Conservation (phyloP, 92 coral and sea anemone species). For the Phenganax subtilis region DNA sequence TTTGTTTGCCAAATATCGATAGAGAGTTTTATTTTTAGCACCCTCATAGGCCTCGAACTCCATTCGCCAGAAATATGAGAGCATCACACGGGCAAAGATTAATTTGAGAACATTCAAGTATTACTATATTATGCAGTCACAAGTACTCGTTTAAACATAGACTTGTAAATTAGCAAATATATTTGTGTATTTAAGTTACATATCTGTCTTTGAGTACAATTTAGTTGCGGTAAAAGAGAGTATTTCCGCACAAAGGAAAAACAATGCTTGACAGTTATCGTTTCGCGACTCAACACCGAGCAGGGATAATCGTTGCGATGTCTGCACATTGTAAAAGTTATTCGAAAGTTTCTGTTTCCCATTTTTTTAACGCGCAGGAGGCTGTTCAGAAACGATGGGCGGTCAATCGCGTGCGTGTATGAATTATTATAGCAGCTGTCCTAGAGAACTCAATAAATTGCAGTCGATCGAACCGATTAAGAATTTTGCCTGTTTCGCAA, state of each 20-base stretch:
- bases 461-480: constrained; percentile 12
- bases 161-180: not conserved
- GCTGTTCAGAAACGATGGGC: constrained; percentile 5
- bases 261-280: constrained; percentile 16
- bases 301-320: constrained; percentile 25
- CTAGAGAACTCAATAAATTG: constrained; percentile 3
- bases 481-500: not conserved
- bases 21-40: constrained; percentile 1
- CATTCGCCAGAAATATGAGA: no score
- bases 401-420: constrained; percentile 15
- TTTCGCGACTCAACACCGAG: constrained; percentile 18
- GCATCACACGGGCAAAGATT: no score
- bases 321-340: constrained; percentile 36
- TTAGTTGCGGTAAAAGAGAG: constrained; percentile 3
- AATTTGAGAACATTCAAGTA: not conserved
- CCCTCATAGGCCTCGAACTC: not conserved
- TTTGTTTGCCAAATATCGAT: constrained; percentile 5
- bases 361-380: constrained; percentile 28
- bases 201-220: constrained; percentile 2
- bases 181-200: not conserved
- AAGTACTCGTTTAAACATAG: not conserved
- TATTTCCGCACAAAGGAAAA: constrained; percentile 17
- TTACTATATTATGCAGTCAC: not conserved
- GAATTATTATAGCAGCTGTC: constrained; percentile 26
- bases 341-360: constrained; percentile 12